Evolutionary conservation across 2,113 vertebrate species (phyloP).

Genomic region (Cephalopholis sonnerati): DNA sequence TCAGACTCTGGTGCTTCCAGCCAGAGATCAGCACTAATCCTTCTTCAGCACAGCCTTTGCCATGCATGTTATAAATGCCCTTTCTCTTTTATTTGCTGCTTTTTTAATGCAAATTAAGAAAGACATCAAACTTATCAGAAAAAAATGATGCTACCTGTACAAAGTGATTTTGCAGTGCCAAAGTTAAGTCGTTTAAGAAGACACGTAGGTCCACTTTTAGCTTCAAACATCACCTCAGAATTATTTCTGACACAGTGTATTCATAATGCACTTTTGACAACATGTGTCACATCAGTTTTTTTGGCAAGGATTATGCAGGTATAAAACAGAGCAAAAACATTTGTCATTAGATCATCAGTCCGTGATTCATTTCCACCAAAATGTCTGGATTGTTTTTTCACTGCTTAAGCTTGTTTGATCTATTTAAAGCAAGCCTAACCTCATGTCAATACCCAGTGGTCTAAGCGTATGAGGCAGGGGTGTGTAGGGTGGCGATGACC

Average conservation of each 20-base stretch:
- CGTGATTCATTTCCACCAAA: slow-evolving; percentile 55
- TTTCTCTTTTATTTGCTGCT: not conserved
- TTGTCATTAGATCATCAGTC: slow-evolving; percentile 17
- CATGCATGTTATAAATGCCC: slow-evolving; percentile 1
- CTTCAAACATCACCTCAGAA: slow-evolving; percentile 9
- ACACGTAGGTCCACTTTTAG: slow-evolving; percentile 5
- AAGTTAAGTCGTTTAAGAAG: not conserved
- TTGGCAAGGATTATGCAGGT: slow-evolving; percentile 22
- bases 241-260: slow-evolving; percentile 4
- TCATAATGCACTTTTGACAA: slow-evolving; percentile 16
- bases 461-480: slow-evolving; percentile 1
- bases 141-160: not conserved
- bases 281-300: slow-evolving; percentile 1
- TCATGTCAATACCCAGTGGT: slow-evolving; percentile 25
- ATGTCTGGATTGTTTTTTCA: slow-evolving; percentile 49
- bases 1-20: slow-evolving; percentile 48
- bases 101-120: slow-evolving; percentile 14
- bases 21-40: slow-evolving; percentile 60
- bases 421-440: slow-evolving; percentile 53
- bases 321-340: slow-evolving; percentile 31
- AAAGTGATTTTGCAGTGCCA: not conserved
- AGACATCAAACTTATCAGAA: not conserved
- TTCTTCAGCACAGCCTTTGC: slow-evolving; percentile 24
- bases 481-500: slow-evolving; percentile 32
- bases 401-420: slow-evolving; percentile 35